Evolutionary conservation across 2,113 vertebrate genomes (phyloP).

Genomic region (Trogon melanurus): DNA sequence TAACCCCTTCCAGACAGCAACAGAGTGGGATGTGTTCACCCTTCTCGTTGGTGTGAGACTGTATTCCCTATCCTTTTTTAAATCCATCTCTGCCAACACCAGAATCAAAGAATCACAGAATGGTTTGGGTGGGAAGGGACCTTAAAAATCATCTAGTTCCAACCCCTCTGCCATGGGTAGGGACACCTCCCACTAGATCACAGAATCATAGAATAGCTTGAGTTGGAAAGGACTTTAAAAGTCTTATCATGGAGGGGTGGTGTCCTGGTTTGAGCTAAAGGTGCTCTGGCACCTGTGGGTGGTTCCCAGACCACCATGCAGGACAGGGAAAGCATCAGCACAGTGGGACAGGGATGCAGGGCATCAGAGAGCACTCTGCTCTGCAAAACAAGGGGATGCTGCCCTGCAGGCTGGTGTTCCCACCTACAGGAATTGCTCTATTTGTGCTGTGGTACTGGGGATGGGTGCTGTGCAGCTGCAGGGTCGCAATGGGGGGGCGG

Average conservation of each 20-base stretch:
- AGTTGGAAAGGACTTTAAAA: too few relatives aligned
- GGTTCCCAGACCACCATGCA: background rate
- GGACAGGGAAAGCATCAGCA: background rate
- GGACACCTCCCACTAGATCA: too few relatives aligned
- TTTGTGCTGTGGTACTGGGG: too few relatives aligned
- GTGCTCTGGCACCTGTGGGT: background rate
- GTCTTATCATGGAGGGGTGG: fast-evolving
- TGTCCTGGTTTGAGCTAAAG: too few relatives aligned
- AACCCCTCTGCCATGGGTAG: too few relatives aligned
- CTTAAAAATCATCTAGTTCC: too few relatives aligned
- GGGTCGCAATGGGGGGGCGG: fast-evolving
- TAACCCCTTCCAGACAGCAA: background rate
- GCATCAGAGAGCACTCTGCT: background rate
- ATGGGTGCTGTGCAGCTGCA: background rate
- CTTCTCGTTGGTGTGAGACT: background rate
- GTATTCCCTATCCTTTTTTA: background rate
- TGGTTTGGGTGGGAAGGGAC: too few relatives aligned
- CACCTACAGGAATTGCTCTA: fast-evolving
- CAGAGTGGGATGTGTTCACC: background rate
- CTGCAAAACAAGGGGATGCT: background rate
- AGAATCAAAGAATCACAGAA: too few relatives aligned
- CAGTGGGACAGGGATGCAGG: fast-evolving
- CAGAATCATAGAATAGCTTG: too few relatives aligned
- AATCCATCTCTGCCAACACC: background rate
- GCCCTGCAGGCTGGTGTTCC: background rate